These are phyloP conservation scores for Catharus fuscescens DNA, from an alignment of 2,113 vertebrate genomes.

Conservation along the genomic window DNA sequence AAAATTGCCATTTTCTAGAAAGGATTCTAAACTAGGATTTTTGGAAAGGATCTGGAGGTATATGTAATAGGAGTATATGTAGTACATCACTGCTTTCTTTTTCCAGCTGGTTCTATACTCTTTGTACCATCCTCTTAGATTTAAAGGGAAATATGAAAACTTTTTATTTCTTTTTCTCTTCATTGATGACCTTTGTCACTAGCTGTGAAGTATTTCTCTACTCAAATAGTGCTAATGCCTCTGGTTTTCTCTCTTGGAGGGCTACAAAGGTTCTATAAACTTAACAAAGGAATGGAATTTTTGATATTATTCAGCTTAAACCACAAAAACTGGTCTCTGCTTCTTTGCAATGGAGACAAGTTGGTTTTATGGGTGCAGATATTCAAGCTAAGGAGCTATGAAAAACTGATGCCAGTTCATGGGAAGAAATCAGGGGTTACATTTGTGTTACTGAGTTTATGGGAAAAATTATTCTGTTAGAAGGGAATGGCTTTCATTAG, in stretches of 20 bases:
- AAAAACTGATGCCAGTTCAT: background rate
- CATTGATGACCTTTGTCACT: background rate
- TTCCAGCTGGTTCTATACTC: background rate
- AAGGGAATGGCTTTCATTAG: background rate
- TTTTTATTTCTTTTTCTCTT: background rate
- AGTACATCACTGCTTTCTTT: background rate
- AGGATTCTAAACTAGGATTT: background rate
- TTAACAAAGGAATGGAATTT: background rate
- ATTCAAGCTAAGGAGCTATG: background rate
- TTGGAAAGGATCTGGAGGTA: background rate
- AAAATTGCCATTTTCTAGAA: background rate
- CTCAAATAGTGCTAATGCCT: background rate
- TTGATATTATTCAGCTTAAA: background rate
- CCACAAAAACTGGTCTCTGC: background rate
- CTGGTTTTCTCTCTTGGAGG: background rate
- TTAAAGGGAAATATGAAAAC: background rate
- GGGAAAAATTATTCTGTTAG: background rate
- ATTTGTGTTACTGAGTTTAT: background rate
- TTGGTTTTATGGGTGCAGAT: background rate
- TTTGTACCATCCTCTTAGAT: background rate
- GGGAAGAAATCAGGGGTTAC: background rate
- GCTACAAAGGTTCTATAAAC: background rate
- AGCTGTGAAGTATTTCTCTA: background rate
- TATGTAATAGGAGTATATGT: background rate
- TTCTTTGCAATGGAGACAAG: background rate